Base-by-base conservation (phyloP, 1,140 invertebrate genomes). In the Magallana angulata region DNA sequence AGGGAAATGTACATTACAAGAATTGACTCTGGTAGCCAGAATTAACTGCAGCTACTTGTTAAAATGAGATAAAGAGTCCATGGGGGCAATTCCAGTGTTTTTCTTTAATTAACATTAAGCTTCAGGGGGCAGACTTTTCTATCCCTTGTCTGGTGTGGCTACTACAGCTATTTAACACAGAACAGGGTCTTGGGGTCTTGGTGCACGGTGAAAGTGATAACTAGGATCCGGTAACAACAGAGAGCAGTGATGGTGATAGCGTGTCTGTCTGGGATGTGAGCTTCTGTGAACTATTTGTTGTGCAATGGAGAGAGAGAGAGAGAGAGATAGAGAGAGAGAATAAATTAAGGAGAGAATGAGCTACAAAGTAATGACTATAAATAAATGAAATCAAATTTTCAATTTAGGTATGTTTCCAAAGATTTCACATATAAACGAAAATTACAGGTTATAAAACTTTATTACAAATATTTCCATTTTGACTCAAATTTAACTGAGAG, bases 91-190 rank as follows among this genome's bases (percentile, higher is more conserved):
- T 76, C 68, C 8, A 76, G 24, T 76, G 68, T 76, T 76, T 76
- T 76, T 76, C 68, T 76, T 76, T 76, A 18, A 76, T 76, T 76
- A 76, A 24, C 68, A 76, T 76, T 76, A 48, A 9, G 68, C 68
- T 76, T 76, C 24, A 4, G 16, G 7, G 7, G 30, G 11, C 24
- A 76, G 36, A 48, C 36, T 48, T 48, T 48, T 11, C 12, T 11
- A 24, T 18, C 24, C 24, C 24, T 18, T 76, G 24, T 76, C 68
- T 76, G 68, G 36, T 48, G 36, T 48, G 36, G 36, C 36, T 48
- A 48, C 36, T 48, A 48, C 36, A 48, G 36, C 68, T 30, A 76
- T 76, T 24, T 76, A 76, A 76, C 68, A 76, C 24, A 36, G 24
- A 76, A 24, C 68, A 76, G 24, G 36, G 24, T 12, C 18, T 1